Evolutionary conservation across 2,797 vertebrate species (phyloP).

Genomic region (Alcedo quadribrachys): DNA sequence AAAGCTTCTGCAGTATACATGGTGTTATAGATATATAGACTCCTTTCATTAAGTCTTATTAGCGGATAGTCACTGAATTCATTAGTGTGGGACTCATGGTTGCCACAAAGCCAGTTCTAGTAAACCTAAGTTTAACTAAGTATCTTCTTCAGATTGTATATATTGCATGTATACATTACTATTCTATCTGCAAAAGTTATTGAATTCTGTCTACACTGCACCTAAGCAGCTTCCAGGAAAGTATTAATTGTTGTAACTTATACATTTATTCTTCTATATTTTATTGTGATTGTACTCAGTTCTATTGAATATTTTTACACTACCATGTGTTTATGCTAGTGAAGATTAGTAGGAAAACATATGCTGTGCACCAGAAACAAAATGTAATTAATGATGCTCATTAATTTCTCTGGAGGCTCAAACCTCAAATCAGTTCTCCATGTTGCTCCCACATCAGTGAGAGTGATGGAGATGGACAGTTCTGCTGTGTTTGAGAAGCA

Average conservation of each 20-base stretch:
- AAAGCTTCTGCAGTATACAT: background rate
- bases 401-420: background rate
- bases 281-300: background rate
- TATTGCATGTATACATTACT: no score
- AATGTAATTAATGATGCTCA: background rate
- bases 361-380: background rate
- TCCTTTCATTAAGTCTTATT: background rate
- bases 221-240: no score
- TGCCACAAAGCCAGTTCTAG: background rate
- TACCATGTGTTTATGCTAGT: background rate
- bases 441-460: background rate
- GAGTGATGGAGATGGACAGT: background rate
- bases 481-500: background rate
- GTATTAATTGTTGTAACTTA: background rate
- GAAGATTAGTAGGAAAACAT: background rate
- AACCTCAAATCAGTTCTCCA: background rate
- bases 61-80: background rate
- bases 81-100: background rate
- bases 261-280: background rate
- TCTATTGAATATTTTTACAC: background rate
- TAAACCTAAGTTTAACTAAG: background rate
- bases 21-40: background rate
- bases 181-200: no score
- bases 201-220: no score
- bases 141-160: no score